Evolutionary conservation across 2,113 vertebrate species (phyloP), one percentile per base, ranked within the genome.

Genomic region (Pseudopipra pipra): DNA sequence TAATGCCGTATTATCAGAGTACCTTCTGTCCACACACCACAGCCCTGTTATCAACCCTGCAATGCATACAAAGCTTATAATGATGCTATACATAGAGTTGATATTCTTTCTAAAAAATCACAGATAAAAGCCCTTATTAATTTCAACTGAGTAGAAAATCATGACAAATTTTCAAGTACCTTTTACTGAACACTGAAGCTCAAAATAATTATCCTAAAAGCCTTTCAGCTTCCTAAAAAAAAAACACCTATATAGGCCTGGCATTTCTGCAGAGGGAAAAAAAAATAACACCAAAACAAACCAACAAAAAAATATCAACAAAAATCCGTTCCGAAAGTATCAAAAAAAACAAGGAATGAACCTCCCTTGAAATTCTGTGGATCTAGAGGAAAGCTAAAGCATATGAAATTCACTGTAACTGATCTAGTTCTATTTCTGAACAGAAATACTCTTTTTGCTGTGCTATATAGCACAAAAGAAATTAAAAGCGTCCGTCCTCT

Each of bases 31-130:
- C 54, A 25, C 1, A 0, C 4, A 44, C 31, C 11, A 8, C 23
- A 84, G 18, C 27, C 17, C 37, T 37, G 9, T 24, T 49, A 58
- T 2, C 3, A 2, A 9, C 19, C 49, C 7, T 5, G 1, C 8
- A 43, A 63, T 8, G 51, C 23, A 25, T 2, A 5, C 16, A 78
- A 71, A 0, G 6, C 18, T 61, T 10, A 14, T 0, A 39, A 56
- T 4, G 5, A 59, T 7, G 2, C 19, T 25, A n/a, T 7, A 6
- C 0, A 13, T 3, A 8, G 5, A 68, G 6, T 4, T 11, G 2
- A 5, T 18, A 51, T 10, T 19, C 8, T 6, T 27, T 22, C 9
- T 9, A 8, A 3, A n/a, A 62, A 46, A 27, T 0, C 18, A 43
- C 23, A 70, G 27, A 6, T 13, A 22, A 28, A 30, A 75, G 1